Evolutionary conservation across 2,888 invertebrate genomes (phyloP), one percentile per base, ranked within the genome.

Genomic region (Endotricha flammealis): DNA sequence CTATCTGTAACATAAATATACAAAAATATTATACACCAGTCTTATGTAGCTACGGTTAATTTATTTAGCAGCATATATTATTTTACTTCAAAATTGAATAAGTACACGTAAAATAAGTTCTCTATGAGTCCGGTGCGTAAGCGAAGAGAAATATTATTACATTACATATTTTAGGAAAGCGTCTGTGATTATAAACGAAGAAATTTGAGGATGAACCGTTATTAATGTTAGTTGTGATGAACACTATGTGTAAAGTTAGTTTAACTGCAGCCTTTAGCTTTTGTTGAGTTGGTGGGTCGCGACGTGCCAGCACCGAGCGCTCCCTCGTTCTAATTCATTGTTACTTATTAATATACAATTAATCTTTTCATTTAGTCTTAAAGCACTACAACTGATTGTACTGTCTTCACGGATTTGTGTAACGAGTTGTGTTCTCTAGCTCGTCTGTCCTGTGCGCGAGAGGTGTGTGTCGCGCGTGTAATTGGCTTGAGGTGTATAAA

Each of bases 131-230:
- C 75, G 79, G 76, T 79, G 75, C 74, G 71, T 68, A 61, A 61
- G 70, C 64, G 67, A 59, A 67, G 63, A 67, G 54, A 72, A 63
- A 72, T 57, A 70, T 71, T 64, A 73, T 35, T 35, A 35, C 64
- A 66, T 64, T 76, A 79, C 79, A 83, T 83, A 82, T 75, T 80
- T 79, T 83, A 83, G 81, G 79, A 85, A 86, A 86, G 81, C 82
- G 85, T 85, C 85, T 86, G 85, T 85, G 85, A 86, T 86, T 82
- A 80, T 82, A 76, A 83, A 79, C 72, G 81, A 82, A 73, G 77
- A 81, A 83, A 82, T 71, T 80, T 78, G 77, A 75, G 71, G 77
- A 72, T 73, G 32, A 25, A 71, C 72, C 67, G 69, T 80, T 78
- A 67, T 70, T 71, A 71, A 68, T 73, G 64, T 76, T 71, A 77